Conservation (phyloP, 2,888 invertebrate genomes). For the Empis stercorea region DNA sequence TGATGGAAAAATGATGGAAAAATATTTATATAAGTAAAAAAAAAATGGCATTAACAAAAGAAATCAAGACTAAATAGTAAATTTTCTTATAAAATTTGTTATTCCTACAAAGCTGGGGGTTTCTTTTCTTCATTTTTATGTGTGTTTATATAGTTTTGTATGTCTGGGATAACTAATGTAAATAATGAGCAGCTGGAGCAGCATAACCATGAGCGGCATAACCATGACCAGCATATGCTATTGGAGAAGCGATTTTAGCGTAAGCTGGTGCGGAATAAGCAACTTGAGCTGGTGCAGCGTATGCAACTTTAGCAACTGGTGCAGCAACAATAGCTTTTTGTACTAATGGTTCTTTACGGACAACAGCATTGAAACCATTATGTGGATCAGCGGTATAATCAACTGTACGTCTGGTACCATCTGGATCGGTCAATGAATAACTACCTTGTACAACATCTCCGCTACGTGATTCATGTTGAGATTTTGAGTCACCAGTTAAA, state of each 20-base stretch:
- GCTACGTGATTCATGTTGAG: slow-evolving; percentile 42
- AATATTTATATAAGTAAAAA: too few species aligned
- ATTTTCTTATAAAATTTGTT: too few species aligned
- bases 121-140: too few species aligned
- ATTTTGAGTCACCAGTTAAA: slow-evolving; percentile 31
- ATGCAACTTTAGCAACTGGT: slow-evolving; percentile 8
- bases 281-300: slow-evolving; percentile 5
- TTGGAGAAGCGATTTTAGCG: slow-evolving; percentile 11
- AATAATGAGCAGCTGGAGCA: slow-evolving; percentile 8
- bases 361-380: slow-evolving; percentile 36
- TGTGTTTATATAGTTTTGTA: too few species aligned
- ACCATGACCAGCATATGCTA: slow-evolving; percentile 11
- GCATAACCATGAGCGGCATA: slow-evolving; percentile 2
- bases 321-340: slow-evolving; percentile 22
- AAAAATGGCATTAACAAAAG: too few species aligned
- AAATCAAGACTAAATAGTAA: too few species aligned
- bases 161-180: slow-evolving; percentile 2
- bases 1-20: too few species aligned
- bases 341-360: slow-evolving; percentile 31
- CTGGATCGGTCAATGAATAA: slow-evolving; percentile 41
- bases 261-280: slow-evolving; percentile 8
- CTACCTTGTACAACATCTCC: slow-evolving; percentile 44
- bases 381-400: slow-evolving; percentile 44
- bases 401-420: slow-evolving; percentile 49
- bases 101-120: too few species aligned